These are phyloP conservation scores for Smittia aterrima DNA, from an alignment of 2,888 invertebrate genomes.

Conservation along the genomic window DNA sequence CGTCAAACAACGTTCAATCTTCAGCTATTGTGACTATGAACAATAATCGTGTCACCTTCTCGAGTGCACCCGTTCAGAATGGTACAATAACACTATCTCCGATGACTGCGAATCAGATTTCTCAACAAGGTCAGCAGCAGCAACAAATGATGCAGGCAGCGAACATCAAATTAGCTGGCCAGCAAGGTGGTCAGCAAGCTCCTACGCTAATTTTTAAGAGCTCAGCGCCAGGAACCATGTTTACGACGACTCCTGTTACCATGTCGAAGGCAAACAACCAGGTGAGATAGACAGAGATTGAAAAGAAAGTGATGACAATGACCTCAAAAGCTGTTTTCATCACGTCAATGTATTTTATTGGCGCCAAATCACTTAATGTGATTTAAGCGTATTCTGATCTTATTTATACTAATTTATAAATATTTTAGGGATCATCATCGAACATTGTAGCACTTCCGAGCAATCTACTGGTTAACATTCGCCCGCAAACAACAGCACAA, in stretches of 20 bases:
- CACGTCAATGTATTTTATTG: background rate
- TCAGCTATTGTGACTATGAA: conserved; percentile 51
- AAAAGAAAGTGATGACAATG: conserved; percentile 10
- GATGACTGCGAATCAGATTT: conserved; percentile 48
- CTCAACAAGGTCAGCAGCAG: conserved; percentile 45
- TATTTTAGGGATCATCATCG: background rate
- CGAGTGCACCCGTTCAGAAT: conserved; percentile 65
- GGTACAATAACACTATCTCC: conserved; percentile 66
- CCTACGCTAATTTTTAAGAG: conserved; percentile 58
- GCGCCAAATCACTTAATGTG: conserved; percentile 1
- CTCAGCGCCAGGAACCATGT: conserved; percentile 56
- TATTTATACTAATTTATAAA: background rate
- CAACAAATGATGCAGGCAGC: conserved; percentile 46
- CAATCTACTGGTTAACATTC: conserved; percentile 83
- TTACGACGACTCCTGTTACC: conserved; percentile 62
- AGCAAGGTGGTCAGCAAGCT: conserved; percentile 52
- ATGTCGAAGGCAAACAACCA: conserved; percentile 59
- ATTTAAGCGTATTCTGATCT: background rate
- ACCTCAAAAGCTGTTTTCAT: conserved; percentile 11
- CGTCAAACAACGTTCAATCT: conserved; percentile 45
- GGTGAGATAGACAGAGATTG: conserved; percentile 46
- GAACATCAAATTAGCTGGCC: conserved; percentile 51
- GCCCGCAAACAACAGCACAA: conserved; percentile 68
- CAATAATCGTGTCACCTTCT: conserved; percentile 62
- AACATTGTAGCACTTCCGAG: conserved; percentile 55